Evolutionary conservation across 2,113 vertebrate genomes (phyloP), one percentile per base, ranked within the genome.

Genomic region (Plecotus auritus): DNA sequence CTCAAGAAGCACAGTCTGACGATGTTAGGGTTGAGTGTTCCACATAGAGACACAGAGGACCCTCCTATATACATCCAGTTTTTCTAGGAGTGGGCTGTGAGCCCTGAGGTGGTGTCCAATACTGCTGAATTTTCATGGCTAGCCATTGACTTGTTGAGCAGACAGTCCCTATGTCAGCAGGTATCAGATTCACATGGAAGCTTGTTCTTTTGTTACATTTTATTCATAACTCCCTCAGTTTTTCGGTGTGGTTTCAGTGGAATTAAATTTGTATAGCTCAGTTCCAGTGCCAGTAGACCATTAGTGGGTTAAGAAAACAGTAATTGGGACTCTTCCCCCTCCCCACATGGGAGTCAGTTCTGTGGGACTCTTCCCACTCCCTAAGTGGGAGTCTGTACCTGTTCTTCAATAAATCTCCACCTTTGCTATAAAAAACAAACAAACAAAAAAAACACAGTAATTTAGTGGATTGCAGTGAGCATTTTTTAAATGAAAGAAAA

Each of bases 271-370:
- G 6, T 12, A 32, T 11, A 56, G 35, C 32, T 49, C 37, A 13
- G 16, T 95, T 85, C 35, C 20, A 59, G 8, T 49, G 73, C 64
- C 70, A 80, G 0, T 35, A 85, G 83, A 59, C 13, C 61, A 78
- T 54, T 86, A 80, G 37, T 59, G 73, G n/a, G 10, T 30, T 8
- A 17, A 92, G 32, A 95, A 80, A 88, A 81, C 26, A 90, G 28
- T 67, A 70, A 59, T 20, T 59, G n/a, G n/a, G n/a, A n/a, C n/a
- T n/a, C n/a, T n/a, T n/a, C n/a, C n/a, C n/a, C n/a, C n/a, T n/a
- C n/a, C n/a, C n/a, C n/a, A n/a, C n/a, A n/a, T n/a, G n/a, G n/a
- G n/a, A n/a, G n/a, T n/a, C n/a, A n/a, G n/a, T n/a, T n/a, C n/a
- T n/a, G n/a, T n/a, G n/a, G n/a, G n/a, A n/a, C n/a, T n/a, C n/a